These are phyloP conservation scores for Numenius phaeopus DNA, from an alignment of 2,797 vertebrate genomes.

Conservation along the genomic window DNA sequence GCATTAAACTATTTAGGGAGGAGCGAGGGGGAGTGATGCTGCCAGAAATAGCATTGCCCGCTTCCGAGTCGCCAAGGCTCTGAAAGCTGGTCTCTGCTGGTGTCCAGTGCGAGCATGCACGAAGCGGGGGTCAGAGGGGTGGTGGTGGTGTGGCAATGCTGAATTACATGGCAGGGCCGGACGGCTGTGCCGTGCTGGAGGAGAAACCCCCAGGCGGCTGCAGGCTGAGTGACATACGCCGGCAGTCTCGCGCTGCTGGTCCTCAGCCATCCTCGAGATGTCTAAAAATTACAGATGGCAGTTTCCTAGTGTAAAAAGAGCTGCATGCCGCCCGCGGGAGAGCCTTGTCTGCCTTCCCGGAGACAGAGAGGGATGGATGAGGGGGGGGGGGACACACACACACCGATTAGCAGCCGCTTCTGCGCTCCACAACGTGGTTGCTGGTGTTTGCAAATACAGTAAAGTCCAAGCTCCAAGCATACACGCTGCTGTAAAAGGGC, in stretches of 20 bases:
- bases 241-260: background rate
- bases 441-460: background rate
- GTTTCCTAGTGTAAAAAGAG: background rate
- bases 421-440: fast-evolving
- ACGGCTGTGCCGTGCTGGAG: fast-evolving
- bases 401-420: background rate
- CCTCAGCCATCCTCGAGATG: background rate
- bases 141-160: background rate
- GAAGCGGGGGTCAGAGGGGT: background rate
- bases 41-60: background rate
- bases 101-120: background rate
- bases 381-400: too few species aligned
- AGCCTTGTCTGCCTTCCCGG: background rate
- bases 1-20: background rate
- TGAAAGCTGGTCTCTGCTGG: background rate
- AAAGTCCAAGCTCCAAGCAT: background rate
- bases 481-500: background rate
- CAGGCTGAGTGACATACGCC: background rate
- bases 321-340: background rate
- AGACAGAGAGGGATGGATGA: background rate
- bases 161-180: fast-evolving
- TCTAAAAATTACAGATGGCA: conserved; percentile 16
- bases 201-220: background rate
- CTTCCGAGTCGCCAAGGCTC: background rate
- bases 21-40: background rate